These are phyloP conservation scores for Diplodus puntazzo DNA, from an alignment of 2,797 vertebrate genomes.

Conservation along the genomic window DNA sequence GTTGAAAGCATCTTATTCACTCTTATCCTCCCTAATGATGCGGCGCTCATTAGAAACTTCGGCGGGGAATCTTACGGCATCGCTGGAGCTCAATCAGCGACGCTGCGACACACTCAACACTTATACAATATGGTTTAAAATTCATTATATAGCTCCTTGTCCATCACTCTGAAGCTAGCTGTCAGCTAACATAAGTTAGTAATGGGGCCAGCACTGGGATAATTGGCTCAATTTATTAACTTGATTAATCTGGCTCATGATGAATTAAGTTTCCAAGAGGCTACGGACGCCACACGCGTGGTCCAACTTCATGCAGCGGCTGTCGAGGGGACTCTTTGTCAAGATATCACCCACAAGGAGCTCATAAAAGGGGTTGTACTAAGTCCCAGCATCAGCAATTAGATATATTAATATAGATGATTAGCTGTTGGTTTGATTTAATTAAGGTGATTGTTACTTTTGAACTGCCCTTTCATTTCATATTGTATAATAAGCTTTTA, in stretches of 20 bases:
- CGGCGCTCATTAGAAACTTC: constrained; percentile 6
- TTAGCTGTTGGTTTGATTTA: too few relatives aligned
- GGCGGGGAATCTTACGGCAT: neutral
- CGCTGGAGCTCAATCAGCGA: neutral
- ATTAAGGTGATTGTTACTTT: neutral
- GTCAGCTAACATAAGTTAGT: constrained; percentile 52
- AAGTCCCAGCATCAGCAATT: neutral
- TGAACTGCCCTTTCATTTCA: neutral
- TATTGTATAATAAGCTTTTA: neutral
- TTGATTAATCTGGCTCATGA: constrained; percentile 51
- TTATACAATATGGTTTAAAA: constrained; percentile 12
- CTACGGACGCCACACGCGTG: neutral
- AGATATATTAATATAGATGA: neutral
- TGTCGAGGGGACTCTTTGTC: constrained; percentile 17
- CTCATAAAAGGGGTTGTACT: neutral
- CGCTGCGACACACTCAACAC: neutral
- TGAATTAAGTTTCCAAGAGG: constrained; percentile 48
- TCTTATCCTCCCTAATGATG: neutral
- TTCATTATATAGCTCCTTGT: constrained; percentile 28
- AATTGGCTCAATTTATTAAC: constrained; percentile 61
- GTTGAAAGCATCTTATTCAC: constrained; percentile 6
- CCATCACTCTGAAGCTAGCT: constrained; percentile 48
- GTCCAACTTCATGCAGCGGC: constrained; percentile 1
- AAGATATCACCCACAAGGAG: constrained; percentile 29
- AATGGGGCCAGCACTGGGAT: constrained; percentile 42